A percentile compares a stretch with the other conserved stretches of the same genome.
Evolutionary conservation across 1,140 invertebrate genomes (phyloP).

Genomic region (Drosophila pseudoananassae): DNA sequence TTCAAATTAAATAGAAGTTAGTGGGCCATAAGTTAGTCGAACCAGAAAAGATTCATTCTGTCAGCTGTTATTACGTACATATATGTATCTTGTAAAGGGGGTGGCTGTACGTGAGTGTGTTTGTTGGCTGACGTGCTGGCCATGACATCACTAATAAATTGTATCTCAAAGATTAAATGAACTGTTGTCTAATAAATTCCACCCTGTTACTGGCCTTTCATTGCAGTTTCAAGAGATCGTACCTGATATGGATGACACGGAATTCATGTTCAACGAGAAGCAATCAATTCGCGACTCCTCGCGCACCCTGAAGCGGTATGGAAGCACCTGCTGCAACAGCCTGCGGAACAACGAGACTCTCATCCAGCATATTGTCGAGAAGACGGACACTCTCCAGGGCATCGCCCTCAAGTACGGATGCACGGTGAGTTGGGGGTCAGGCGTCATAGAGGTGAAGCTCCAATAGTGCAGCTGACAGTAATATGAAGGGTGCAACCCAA

Average conservation of each 20-base stretch:
- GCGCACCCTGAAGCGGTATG: constrained; percentile 94
- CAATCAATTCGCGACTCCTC: constrained; percentile 93
- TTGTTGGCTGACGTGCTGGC: constrained; percentile 29
- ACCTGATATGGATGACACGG: constrained; percentile 86
- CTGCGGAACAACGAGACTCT: constrained; percentile 87
- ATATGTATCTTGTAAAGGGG: constrained; percentile 2
- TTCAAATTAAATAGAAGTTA: constrained; percentile 18
- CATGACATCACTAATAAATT: constrained; percentile 60
- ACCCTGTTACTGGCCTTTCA: constrained; percentile 15
- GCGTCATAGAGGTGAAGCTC: neutral
- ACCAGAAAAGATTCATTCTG: neutral
- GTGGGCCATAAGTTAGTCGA: neutral
- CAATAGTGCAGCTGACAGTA: neutral
- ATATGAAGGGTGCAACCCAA: no score
- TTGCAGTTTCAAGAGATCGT: constrained; percentile 84
- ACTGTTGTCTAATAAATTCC: neutral
- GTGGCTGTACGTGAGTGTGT: neutral
- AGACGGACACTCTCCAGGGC: constrained; percentile 95
- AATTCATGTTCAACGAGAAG: constrained; percentile 92
- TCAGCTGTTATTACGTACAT: constrained; percentile 6
- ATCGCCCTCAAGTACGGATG: constrained; percentile 96
- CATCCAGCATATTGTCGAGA: constrained; percentile 91
- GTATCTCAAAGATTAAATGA: constrained; percentile 22
- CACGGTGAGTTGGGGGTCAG: constrained; percentile 88
- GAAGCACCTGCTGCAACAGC: constrained; percentile 90